Evolutionary conservation across 2,888 invertebrate genomes (phyloP).

Genomic region (Drosophila crucigera): DNA sequence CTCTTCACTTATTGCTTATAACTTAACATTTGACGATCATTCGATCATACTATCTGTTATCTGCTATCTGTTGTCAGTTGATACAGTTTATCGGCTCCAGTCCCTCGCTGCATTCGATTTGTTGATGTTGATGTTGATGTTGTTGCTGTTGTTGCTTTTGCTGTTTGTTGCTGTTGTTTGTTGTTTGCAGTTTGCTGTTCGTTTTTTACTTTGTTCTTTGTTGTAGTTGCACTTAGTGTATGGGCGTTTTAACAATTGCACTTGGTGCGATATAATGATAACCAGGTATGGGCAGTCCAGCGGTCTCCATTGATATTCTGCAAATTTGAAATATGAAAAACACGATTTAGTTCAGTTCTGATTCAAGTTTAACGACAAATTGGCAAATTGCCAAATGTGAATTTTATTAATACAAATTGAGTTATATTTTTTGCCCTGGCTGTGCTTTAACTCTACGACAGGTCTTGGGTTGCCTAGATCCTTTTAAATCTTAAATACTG

Average conservation of each 20-base stretch:
- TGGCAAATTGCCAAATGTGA: not conserved
- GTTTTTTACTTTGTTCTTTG: slow-evolving; percentile 15
- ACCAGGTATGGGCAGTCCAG: slow-evolving; percentile 95
- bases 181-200: slow-evolving; percentile 15
- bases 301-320: slow-evolving; percentile 98
- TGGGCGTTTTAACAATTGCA: slow-evolving; percentile 96
- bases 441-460: not conserved
- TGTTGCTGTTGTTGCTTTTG: slow-evolving; percentile 37
- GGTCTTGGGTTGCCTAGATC: not conserved
- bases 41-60: not conserved
- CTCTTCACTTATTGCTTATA: slow-evolving; percentile 68
- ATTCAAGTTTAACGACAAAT: not conserved
- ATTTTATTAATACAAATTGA: not conserved
- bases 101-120: slow-evolving; percentile 43
- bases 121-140: slow-evolving; percentile 19
- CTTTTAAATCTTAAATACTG: not conserved
- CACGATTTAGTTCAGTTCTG: not conserved
- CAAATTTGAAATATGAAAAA: slow-evolving; percentile 66
- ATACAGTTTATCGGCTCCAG: slow-evolving; percentile 31
- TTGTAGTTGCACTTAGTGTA: slow-evolving; percentile 88
- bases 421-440: not conserved
- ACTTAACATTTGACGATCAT: slow-evolving; percentile 60
- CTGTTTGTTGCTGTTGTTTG: not conserved
- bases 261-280: slow-evolving; percentile 97
- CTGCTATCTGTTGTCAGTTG: slow-evolving; percentile 28